Conservation (phyloP, 2,113 vertebrate genomes). For the Hemichromis elongatus region DNA sequence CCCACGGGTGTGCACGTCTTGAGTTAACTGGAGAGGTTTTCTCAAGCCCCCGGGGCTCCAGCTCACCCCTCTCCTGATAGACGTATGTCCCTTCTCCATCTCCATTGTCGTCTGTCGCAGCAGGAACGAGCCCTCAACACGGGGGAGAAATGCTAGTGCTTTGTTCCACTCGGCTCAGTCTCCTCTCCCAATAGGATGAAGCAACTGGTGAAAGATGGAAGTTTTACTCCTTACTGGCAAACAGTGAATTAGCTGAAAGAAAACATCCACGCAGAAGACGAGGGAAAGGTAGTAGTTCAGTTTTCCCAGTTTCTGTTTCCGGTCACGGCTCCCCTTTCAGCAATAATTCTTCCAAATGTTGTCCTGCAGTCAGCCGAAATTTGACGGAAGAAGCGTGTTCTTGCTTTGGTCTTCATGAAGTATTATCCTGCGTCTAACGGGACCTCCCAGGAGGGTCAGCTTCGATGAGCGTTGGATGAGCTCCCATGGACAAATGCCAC, state of each 20-base stretch:
- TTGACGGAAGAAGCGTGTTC: slow-evolving; percentile 32
- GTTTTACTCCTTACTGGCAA: slow-evolving; percentile 23
- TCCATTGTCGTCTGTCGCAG: slow-evolving; percentile 19
- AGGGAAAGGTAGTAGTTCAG: slow-evolving; percentile 1
- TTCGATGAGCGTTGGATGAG: slow-evolving; percentile 46
- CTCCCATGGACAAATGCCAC: slow-evolving; percentile 64
- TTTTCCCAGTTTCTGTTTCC: slow-evolving; percentile 21
- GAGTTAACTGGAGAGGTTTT: slow-evolving; percentile 49
- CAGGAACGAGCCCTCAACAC: background rate
- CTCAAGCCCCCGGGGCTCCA: slow-evolving; percentile 63
- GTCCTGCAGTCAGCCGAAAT: background rate
- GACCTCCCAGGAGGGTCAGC: slow-evolving; percentile 60
- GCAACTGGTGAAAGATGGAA: background rate
- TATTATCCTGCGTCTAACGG: slow-evolving; percentile 45
- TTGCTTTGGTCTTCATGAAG: slow-evolving; percentile 46
- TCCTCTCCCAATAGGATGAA: background rate
- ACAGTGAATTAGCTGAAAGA: background rate
- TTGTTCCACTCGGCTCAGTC: background rate
- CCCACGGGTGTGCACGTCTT: slow-evolving; percentile 27
- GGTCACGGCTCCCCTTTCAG: background rate
- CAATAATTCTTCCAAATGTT: slow-evolving; percentile 36
- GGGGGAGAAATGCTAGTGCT: background rate
- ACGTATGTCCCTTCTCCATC: slow-evolving; percentile 63
- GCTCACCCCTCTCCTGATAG: slow-evolving; percentile 66
- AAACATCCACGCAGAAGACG: background rate